Evolutionary conservation across 1,140 invertebrate genomes (phyloP), one percentile per base, ranked within the genome.

Genomic region (Bombyx mandarina): DNA sequence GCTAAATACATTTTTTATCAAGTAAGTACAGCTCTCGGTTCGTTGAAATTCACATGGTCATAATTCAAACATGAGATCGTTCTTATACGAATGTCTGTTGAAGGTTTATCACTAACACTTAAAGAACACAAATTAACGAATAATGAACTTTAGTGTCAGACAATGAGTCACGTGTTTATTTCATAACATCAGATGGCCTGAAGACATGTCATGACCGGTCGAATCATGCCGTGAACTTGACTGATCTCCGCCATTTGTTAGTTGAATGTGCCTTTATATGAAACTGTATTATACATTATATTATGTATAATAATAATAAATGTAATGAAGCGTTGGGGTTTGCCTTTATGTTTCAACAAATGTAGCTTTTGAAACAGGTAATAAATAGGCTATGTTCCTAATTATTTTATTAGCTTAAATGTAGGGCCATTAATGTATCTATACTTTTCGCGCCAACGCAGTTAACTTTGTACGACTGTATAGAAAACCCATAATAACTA

Each of bases 151-250:
- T 49, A 43, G 45, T 56, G 54, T 42, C 22, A 4, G 9, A 8
- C 18, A 45, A 22, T 54, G 43, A 54, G 80, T 75, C 63, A 61
- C 45, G 56, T 67, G 63, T 69, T 73, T 73, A 72, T 77, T 77
- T 74, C 67, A 75, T 73, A 67, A 76, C 71, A 70, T 69, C 62
- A 61, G 62, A 48, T 43, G 51, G 55, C 26, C 60, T 55, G 54
- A 59, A 73, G 72, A 80, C 81, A 80, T 76, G 83, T 83, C 79
- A 71, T 78, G 81, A 84, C 83, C 68, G 68, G 83, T 82, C 71
- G 61, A 66, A 68, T 66, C 79, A 59, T 74, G 75, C 82, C 78
- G 58, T 74, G 78, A 83, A 80, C 82, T 84, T 82, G 75, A 73
- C 71, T 73, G 71, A 71, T 75, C 67, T 65, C 60, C 54, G 58